Base-by-base conservation (phyloP, 2,113 vertebrate genomes). In the Labrus mixtus region DNA sequence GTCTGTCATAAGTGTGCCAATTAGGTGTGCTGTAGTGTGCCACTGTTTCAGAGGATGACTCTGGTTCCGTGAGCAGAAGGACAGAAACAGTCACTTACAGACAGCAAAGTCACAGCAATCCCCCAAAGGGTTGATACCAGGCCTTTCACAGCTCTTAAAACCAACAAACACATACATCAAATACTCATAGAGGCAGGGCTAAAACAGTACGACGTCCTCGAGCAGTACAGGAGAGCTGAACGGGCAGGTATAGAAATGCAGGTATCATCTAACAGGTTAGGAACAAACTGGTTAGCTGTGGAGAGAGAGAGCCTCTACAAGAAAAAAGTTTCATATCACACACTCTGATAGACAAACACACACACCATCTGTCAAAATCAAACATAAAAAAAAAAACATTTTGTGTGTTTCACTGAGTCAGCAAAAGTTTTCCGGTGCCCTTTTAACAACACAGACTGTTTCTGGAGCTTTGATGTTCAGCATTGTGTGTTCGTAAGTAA, bases 401-500 rank as follows among this genome's bases (percentile, higher is more conserved):
- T 58, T 76, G 57, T 79, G 80, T 82, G 59, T 75, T 88, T 87
- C 64, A 60, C 78, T n/a, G 66, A 85, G 85, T 89, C 83, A 87
- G 76, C 76, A 85, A 82, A 73, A 78, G 85, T 66, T 90, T 85
- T 90, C 58, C 75, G 64, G 55, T 71, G 56, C 80, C 70, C 73
- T 87, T 78, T 81, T 76, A 62, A 83, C 79, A 87, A 76, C 72
- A 83, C 58, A 73, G 71, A 73, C 41, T 89, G 76, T 61, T 58
- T 37, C 68, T 75, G 12, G 53, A 48, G 55, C 87, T 90, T 87
- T 90, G 83, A 93, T 86, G 87, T 76, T 60, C 41, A 67, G 65
- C 43, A 61, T 68, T 79, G 68, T 78, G 77, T 81, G 71, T 81
- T 82, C 73, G 82, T 81, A 89, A 74, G 51, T 10, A 29, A 76